These are phyloP conservation scores for Mystacides longicornis DNA, from an alignment of 2,888 invertebrate species.

Conservation along the genomic window DNA sequence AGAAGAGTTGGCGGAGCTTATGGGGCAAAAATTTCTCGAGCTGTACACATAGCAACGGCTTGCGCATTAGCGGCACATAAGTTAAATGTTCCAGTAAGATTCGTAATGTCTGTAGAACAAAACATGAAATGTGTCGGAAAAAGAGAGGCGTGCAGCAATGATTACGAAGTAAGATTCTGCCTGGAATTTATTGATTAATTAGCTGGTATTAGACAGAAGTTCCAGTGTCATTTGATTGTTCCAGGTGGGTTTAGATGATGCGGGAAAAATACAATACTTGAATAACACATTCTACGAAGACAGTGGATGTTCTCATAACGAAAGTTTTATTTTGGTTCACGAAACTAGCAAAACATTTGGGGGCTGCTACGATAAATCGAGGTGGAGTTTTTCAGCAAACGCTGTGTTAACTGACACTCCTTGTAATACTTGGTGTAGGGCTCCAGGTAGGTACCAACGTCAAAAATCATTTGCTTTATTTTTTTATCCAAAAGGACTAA, in stretches of 20 bases:
- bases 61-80: constrained; percentile 60
- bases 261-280: constrained; percentile 51
- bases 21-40: constrained; percentile 68
- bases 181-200: too few species aligned
- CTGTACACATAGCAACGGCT: constrained; percentile 51
- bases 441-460: constrained; percentile 50
- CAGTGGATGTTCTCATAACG: constrained; percentile 39
- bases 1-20: constrained; percentile 75
- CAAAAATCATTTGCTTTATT: neutral
- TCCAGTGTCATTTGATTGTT: constrained; percentile 26
- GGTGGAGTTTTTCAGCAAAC: constrained; percentile 42
- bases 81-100: constrained; percentile 52
- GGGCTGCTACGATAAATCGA: constrained; percentile 48
- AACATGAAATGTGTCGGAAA: constrained; percentile 58
- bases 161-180: constrained; percentile 45
- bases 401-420: constrained; percentile 58
- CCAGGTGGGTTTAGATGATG: constrained; percentile 48
- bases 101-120: constrained; percentile 56
- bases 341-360: constrained; percentile 32
- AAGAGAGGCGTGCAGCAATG: constrained; percentile 40
- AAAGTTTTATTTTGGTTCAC: constrained; percentile 28
- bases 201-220: too few species aligned
- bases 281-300: constrained; percentile 39
- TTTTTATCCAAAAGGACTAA: too few species aligned
- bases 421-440: constrained; percentile 59